Percentiles rank a stretch among this genome's conserved stretches.
Conservation (phyloP, 2,888 invertebrate genomes). For the Lepidocyrtinus sp. region DNA sequence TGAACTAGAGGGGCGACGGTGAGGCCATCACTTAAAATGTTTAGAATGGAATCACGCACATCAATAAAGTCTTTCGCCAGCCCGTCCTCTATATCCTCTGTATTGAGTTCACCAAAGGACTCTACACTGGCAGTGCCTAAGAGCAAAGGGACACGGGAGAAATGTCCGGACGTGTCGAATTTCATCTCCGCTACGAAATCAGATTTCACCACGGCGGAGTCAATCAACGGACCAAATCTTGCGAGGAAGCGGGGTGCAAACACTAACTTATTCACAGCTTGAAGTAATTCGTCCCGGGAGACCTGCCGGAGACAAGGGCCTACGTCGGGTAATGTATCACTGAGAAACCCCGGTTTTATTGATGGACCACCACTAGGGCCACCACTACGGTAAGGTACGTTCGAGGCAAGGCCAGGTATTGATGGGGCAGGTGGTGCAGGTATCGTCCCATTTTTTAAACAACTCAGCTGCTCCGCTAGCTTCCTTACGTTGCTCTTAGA, state of each 20-base stretch:
- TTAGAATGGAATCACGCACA: constrained; percentile 89
- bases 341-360: constrained; percentile 33
- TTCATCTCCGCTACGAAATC: constrained; percentile 69
- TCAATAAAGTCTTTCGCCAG: constrained; percentile 84
- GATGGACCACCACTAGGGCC: constrained; percentile 35
- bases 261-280: constrained; percentile 63
- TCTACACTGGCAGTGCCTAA: constrained; percentile 68
- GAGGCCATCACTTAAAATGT: constrained; percentile 87
- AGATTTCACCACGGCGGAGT: constrained; percentile 67
- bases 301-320: constrained; percentile 68
- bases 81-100: constrained; percentile 70
- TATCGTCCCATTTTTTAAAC: constrained; percentile 50
- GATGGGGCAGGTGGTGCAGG: constrained; percentile 30
- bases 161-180: constrained; percentile 65
- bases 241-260: constrained; percentile 68
- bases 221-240: constrained; percentile 68
- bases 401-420: not conserved
- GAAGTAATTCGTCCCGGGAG: constrained; percentile 66
- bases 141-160: constrained; percentile 67
- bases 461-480: constrained; percentile 65
- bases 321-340: constrained; percentile 64
- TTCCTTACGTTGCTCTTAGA: constrained; percentile 68
- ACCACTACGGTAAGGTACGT: constrained; percentile 43
- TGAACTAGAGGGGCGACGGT: constrained; percentile 79
- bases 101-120: constrained; percentile 69